Evolutionary conservation across 2,888 invertebrate species (phyloP).

Genomic region (Plebejus anna): DNA sequence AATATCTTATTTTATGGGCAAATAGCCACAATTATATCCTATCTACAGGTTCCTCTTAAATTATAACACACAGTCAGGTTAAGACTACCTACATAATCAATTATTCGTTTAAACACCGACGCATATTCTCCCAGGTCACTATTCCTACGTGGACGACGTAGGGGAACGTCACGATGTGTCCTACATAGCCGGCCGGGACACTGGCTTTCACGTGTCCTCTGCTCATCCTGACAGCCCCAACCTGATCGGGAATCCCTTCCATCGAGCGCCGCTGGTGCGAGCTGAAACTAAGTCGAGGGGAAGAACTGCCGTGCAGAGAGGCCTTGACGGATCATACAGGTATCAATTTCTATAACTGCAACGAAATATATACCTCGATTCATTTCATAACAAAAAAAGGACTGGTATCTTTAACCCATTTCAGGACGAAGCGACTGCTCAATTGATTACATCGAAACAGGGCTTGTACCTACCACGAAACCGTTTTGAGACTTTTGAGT

Average conservation of each 20-base stretch:
- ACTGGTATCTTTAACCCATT: too few relatives aligned
- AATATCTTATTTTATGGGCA: not conserved
- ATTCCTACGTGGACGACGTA: constrained; percentile 86
- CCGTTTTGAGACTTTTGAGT: too few relatives aligned
- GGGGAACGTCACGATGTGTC: constrained; percentile 88
- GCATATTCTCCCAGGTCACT: constrained; percentile 72
- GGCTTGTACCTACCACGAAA: too few relatives aligned
- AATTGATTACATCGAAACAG: too few relatives aligned
- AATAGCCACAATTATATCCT: too few relatives aligned
- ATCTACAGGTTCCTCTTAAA: too few relatives aligned
- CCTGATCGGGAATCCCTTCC: constrained; percentile 82
- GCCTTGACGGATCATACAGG: constrained; percentile 86
- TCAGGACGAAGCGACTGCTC: too few relatives aligned
- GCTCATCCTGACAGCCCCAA: constrained; percentile 84
- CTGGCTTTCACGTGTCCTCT: constrained; percentile 87
- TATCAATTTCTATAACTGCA: constrained; percentile 41
- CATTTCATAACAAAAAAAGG: too few relatives aligned
- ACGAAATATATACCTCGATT: too few relatives aligned
- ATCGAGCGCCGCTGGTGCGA: constrained; percentile 81
- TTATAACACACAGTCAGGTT: too few relatives aligned
- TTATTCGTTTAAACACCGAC: not conserved
- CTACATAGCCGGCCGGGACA: constrained; percentile 87
- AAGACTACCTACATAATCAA: not conserved
- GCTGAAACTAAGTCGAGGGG: constrained; percentile 83
- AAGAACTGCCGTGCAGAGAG: constrained; percentile 85